Evolutionary conservation across 2,113 vertebrate species (phyloP), one percentile per base, ranked within the genome.

Genomic region (Boulengeromyrus knoepffleri): DNA sequence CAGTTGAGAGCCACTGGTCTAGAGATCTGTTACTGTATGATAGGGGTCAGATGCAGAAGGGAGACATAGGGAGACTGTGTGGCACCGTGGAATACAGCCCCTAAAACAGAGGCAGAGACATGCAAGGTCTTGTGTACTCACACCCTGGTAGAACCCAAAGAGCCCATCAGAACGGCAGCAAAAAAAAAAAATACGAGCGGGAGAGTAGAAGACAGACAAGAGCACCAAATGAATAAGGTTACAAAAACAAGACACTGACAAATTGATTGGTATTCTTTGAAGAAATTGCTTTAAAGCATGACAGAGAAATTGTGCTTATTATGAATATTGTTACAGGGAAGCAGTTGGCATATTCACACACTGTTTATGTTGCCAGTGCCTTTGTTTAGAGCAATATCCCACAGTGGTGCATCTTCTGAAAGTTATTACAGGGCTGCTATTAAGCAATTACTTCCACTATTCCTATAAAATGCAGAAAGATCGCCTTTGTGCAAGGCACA

Each of bases 341-440:
- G 95, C 95, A 94, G 95, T 96, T 96, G 95, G 93, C 93, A 83
- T 96, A 94, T 95, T 95, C 94, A 93, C 91, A 94, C 94, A 92
- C 95, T 95, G 96, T 96, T 96, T 96, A 95, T 96, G 95, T 46
- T 83, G 19, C 21, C 36, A 52, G 39, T 17, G 39, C 66, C 15
- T 58, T 74, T 74, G 31, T 84, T 47, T 24, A n/a, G 21, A 45
- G 49, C 21, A 17, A 58, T 5, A 58, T 62, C 13, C 13, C 21
- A 88, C 4, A 88, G n/a, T 9, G 0, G 12, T 86, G n/a, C 39
- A 45, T 62, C 21, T n/a, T 66, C 56, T 62, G 42, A n/a, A 24
- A 62, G 31, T 66, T 66, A 42, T 21, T 9, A 62, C n/a, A 88
- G 50, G 50, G 24, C 31, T 45, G 36, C 9, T 12, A 49, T 89